Conservation (phyloP, 1,140 invertebrate species). For the Hermetia illucens region DNA sequence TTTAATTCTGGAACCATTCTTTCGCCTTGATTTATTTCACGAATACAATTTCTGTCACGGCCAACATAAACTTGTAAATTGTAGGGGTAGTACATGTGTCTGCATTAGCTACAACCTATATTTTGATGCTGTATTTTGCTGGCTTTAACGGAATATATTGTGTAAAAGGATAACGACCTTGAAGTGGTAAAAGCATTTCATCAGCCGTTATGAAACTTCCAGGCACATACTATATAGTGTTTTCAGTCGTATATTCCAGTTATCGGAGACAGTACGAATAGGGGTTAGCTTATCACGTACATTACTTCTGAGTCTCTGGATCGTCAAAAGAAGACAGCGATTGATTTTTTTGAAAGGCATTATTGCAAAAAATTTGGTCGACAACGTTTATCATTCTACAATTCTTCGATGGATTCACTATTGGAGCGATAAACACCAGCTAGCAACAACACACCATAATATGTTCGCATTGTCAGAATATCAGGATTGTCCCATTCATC, state of each 20-base stretch:
- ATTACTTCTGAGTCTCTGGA: neutral
- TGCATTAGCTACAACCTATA: slow-evolving; percentile 1
- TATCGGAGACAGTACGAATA: too few species aligned
- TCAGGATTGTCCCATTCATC: neutral
- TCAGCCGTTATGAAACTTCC: slow-evolving; percentile 13
- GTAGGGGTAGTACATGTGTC: slow-evolving; percentile 7
- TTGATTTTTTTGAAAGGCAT: neutral
- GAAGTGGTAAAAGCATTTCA: slow-evolving; percentile 16
- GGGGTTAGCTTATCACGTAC: neutral
- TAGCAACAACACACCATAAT: neutral
- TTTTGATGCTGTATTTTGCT: slow-evolving; percentile 1
- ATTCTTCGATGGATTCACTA: neutral
- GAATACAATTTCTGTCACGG: neutral
- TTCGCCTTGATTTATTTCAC: slow-evolving; percentile 1
- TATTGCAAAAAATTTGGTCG: neutral
- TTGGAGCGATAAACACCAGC: neutral
- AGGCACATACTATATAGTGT: too few species aligned
- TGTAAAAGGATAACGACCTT: slow-evolving; percentile 15
- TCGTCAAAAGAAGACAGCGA: neutral
- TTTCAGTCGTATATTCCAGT: too few species aligned
- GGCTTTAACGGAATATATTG: too few species aligned
- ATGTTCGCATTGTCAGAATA: neutral
- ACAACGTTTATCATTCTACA: neutral
- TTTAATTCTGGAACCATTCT: neutral
- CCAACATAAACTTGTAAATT: slow-evolving; percentile 15